These are phyloP conservation scores for Chironomus riparius DNA, from an alignment of 2,888 invertebrate species.

Conservation along the genomic window DNA sequence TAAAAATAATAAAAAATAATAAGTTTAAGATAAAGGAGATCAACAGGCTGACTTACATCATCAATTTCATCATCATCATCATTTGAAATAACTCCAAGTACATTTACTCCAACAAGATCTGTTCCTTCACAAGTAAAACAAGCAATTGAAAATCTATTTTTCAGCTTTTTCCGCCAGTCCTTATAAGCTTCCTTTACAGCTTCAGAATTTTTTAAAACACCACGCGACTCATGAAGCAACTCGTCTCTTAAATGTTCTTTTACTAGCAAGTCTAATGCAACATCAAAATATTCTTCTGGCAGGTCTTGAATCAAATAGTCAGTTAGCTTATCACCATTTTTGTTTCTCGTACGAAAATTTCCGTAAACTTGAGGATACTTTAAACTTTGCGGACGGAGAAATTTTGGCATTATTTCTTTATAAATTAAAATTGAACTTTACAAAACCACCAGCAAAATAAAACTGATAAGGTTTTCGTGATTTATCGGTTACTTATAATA, in stretches of 20 bases:
- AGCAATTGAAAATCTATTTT: neutral
- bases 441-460: neutral
- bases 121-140: constrained; percentile 12
- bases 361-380: neutral
- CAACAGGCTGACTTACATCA: neutral
- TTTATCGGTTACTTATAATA: neutral
- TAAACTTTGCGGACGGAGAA: neutral
- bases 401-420: neutral
- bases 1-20: neutral
- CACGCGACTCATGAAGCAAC: neutral
- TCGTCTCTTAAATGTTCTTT: constrained; percentile 21
- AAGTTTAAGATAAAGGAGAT: neutral
- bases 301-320: neutral
- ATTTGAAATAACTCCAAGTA: neutral
- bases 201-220: neutral
- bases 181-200: neutral
- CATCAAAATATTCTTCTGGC: neutral
- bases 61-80: neutral
- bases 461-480: neutral
- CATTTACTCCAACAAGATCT: neutral
- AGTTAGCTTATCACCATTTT: constrained; percentile 8
- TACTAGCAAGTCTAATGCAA: constrained; percentile 17
- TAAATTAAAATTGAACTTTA: neutral
- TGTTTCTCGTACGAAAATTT: constrained; percentile 18
- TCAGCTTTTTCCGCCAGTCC: neutral